phyloP scores from a whole-genome alignment of 2,888 invertebrate genomes.

The Pinctada fucata region DNA sequence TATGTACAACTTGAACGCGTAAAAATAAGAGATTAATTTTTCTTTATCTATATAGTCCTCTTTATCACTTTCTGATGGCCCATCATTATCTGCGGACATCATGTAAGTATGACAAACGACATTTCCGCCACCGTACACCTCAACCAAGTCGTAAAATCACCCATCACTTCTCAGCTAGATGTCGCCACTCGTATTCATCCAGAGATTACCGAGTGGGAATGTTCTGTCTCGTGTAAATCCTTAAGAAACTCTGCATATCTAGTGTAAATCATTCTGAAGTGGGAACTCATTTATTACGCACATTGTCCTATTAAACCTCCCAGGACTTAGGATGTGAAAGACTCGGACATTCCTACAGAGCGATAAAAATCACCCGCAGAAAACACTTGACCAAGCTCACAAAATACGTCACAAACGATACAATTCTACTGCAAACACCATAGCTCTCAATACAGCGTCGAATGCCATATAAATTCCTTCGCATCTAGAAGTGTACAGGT shows the following conservation, averaged over 20 bases:
- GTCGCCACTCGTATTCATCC: neutral
- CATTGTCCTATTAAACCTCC: conserved; percentile 19
- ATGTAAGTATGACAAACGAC: too few species aligned
- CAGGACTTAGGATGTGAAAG: neutral
- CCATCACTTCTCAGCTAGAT: neutral
- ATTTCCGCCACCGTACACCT: neutral
- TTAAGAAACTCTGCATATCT: neutral
- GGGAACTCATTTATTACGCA: conserved; percentile 14
- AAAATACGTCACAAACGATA: conserved; percentile 30
- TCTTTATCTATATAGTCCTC: too few species aligned
- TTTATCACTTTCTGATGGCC: too few species aligned
- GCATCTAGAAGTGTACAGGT: conserved; percentile 11
- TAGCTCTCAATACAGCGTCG: conserved; percentile 25
- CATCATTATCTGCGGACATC: too few species aligned
- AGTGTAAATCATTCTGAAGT: conserved; percentile 26
- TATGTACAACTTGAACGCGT: too few species aligned
- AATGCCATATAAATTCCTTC: conserved; percentile 27
- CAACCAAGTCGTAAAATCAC: neutral
- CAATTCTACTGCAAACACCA: conserved; percentile 29
- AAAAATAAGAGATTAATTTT: too few species aligned
- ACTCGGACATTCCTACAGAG: conserved; percentile 9
- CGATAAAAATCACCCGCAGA: conserved; percentile 1
- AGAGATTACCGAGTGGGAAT: neutral
- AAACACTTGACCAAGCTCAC: conserved; percentile 21
- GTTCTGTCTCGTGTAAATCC: neutral